A percentile compares a stretch with the other conserved stretches of the same genome.
Evolutionary conservation across 2,888 invertebrate species (phyloP).

Genomic region (Theretra japonica): DNA sequence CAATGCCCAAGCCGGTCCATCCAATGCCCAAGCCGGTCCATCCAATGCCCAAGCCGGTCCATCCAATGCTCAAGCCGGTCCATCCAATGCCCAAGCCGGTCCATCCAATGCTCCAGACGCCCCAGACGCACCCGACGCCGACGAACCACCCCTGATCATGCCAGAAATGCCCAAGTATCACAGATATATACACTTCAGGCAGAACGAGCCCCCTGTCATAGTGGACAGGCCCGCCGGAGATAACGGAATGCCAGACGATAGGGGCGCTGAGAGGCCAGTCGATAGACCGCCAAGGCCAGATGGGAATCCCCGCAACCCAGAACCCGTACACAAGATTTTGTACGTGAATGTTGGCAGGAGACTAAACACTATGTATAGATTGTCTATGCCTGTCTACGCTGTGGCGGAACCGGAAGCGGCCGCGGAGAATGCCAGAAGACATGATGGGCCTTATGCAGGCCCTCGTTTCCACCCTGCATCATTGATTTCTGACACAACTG

Average conservation of each 20-base stretch:
- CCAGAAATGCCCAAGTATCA: not conserved
- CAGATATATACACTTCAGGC: constrained; percentile 29
- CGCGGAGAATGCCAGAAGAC: not conserved
- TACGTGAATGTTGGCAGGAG: constrained; percentile 61
- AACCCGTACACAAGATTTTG: constrained; percentile 54
- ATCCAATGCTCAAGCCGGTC: no score
- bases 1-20: no score
- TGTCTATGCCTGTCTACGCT: constrained; percentile 36
- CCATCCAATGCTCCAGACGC: no score
- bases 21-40: not conserved
- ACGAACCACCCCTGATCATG: not conserved
- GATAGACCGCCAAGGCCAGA: not conserved
- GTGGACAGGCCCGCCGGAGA: constrained; percentile 24
- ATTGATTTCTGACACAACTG: constrained; percentile 66
- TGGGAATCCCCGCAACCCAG: constrained; percentile 23
- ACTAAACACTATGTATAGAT: constrained; percentile 48
- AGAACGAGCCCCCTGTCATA: constrained; percentile 28
- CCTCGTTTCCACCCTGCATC: constrained; percentile 19
- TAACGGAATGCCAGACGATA: not conserved
- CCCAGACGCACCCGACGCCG: constrained; percentile 24
- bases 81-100: not conserved
- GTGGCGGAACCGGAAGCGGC: constrained; percentile 19
- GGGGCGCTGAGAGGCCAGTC: constrained; percentile 20
- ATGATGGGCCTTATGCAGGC: constrained; percentile 12
- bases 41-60: not conserved